phyloP scores from a whole-genome alignment of 2,113 vertebrate species.

The Centropus bengalensis region DNA sequence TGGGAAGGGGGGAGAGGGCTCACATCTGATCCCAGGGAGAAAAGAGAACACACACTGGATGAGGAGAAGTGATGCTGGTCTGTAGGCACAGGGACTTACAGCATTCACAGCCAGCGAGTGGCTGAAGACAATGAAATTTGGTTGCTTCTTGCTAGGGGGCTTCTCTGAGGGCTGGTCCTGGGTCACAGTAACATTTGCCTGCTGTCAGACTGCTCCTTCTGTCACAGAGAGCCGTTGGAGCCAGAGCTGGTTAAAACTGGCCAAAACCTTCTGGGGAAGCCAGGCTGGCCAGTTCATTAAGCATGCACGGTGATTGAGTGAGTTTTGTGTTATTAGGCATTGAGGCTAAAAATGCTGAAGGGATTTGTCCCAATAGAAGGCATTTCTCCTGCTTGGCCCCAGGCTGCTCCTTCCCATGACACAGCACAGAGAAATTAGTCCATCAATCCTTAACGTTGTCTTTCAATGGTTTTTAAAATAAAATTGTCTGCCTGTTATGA shows the following conservation, averaged over 20 bases:
- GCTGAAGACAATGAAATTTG: not conserved
- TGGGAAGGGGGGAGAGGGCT: not conserved
- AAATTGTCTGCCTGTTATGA: not conserved
- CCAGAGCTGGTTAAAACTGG: not conserved
- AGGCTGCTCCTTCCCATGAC: not conserved
- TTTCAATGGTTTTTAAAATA: slow-evolving; percentile 5
- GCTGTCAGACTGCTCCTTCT: too few relatives aligned
- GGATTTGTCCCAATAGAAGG: not conserved
- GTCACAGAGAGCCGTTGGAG: too few relatives aligned
- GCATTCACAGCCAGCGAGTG: accelerated
- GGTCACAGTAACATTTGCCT: not conserved
- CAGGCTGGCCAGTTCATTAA: not conserved
- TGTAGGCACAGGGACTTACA: not conserved
- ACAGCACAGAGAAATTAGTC: not conserved
- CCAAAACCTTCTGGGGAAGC: not conserved
- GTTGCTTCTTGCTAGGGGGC: not conserved
- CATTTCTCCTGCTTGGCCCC: not conserved
- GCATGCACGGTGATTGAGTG: accelerated
- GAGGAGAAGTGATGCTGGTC: not conserved
- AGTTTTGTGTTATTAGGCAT: not conserved
- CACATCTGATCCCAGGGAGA: accelerated
- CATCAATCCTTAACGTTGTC: not conserved
- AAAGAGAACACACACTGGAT: accelerated
- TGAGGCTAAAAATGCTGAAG: not conserved
- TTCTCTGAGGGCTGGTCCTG: not conserved